Percentiles rank a stretch among this genome's conserved stretches.
phyloP scores from a whole-genome alignment of 2,888 invertebrate species.

The Acleris cristana region DNA sequence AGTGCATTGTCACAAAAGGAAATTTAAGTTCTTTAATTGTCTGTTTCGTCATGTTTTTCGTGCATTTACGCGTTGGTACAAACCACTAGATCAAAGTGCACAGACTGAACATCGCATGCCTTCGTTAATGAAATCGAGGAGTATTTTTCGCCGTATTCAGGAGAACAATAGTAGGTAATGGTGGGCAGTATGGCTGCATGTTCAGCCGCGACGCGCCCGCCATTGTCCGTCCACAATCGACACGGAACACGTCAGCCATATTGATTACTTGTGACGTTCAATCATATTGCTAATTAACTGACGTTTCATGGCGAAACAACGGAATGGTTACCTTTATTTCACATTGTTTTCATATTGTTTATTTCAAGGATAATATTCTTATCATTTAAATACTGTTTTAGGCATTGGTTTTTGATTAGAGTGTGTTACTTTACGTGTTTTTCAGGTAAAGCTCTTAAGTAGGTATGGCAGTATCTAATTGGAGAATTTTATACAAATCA shows the following conservation, averaged over 20 bases:
- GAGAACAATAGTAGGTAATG: conserved; percentile 76
- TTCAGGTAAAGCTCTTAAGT: too few relatives aligned
- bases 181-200: conserved; percentile 50
- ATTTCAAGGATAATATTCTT: background rate
- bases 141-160: conserved; percentile 52
- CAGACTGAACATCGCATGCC: conserved; percentile 6
- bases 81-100: background rate
- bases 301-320: conserved; percentile 52
- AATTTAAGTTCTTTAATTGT: too few relatives aligned
- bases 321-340: background rate
- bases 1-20: too few relatives aligned
- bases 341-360: background rate
- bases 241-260: conserved; percentile 74
- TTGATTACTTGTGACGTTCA: conserved; percentile 67
- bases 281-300: conserved; percentile 69
- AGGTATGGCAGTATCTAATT: too few relatives aligned
- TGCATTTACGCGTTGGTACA: background rate
- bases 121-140: conserved; percentile 56
- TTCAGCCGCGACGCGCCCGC: conserved; percentile 55
- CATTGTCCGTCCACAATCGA: conserved; percentile 76
- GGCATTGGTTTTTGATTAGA: too few relatives aligned
- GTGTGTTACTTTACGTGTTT: too few relatives aligned
- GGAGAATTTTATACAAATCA: too few relatives aligned
- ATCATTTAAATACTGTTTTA: too few relatives aligned
- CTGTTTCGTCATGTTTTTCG: too few relatives aligned